Evolutionary conservation across 2,113 vertebrate genomes (phyloP), one percentile per base, ranked within the genome.

Genomic region (Ibidorhyncha struthersii): DNA sequence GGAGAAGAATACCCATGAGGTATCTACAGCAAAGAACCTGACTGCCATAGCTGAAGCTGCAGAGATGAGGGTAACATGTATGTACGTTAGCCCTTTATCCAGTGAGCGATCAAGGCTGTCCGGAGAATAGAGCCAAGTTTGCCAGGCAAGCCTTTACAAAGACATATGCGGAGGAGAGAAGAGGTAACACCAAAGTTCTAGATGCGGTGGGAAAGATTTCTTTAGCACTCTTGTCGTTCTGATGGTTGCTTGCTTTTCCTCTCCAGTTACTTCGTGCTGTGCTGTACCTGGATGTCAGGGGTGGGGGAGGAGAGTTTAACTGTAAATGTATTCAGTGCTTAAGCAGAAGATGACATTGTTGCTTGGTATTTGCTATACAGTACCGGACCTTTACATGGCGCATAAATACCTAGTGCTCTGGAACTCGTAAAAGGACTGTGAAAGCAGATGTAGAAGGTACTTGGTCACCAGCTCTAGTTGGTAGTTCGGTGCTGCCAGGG

Each of bases 31-130:
- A 43, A 23, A 47, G 56, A 63, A 8, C 29, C 47, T 26, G 47
- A 14, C 32, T 10, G 5, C 25, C 17, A 15, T 12, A 29, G 55
- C 30, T 72, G 50, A 41, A 41, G 21, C 14, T 59, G 52, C 40
- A 34, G 36, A 55, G 38, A 3, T 56, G 32, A 45, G n/a, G 29
- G 19, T 17, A 9, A 16, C 6, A 1, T 18, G 11, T 50, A 2
- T 21, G 2, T 45, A 0, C 2, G 29, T 36, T 43, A 30, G 67
- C 49, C 38, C 30, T n/a, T 67, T 27, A 3, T 1, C 2, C 12
- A 6, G 18, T 56, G 36, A 62, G 62, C 56, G 32, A 0, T n/a
- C 47, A n/a, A 56, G 56, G 29, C 53, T 14, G 4, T 18, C 10
- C 30, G 41, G 47, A 22, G 56, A 53, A 6, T 2, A 38, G 61